A percentile compares a stretch with the other conserved stretches of the same genome.
Evolutionary conservation across 2,797 vertebrate genomes (phyloP).

Genomic region (Phoxinus dragarum): DNA sequence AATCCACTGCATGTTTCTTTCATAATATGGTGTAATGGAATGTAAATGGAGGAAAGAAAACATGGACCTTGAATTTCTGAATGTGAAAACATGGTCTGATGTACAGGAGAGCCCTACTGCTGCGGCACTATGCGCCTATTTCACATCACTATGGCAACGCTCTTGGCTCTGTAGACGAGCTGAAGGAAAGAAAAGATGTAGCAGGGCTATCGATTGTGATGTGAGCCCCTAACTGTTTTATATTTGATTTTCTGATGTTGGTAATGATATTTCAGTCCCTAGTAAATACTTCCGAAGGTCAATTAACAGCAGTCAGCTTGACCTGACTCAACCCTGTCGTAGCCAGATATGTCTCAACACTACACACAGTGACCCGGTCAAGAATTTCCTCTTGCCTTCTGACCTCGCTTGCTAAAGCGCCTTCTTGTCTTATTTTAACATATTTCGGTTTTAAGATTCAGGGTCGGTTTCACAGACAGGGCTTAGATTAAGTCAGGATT

Average conservation of each 20-base stretch:
- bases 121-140: conserved; percentile 73
- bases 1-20: conserved; percentile 10
- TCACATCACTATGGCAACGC: conserved; percentile 80
- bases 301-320: conserved; percentile 69
- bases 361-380: background rate
- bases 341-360: conserved; percentile 32
- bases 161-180: conserved; percentile 60
- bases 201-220: conserved; percentile 73
- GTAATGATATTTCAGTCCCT: conserved; percentile 71
- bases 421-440: background rate
- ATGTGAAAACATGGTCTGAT: conserved; percentile 52
- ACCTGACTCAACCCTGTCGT: conserved; percentile 45
- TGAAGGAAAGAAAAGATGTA: conserved; percentile 62
- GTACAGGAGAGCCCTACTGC: conserved; percentile 46
- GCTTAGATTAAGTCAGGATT: background rate
- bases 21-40: background rate
- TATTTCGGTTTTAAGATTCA: background rate
- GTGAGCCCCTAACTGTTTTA: conserved; percentile 74
- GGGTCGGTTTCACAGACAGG: background rate
- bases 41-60: conserved; percentile 21
- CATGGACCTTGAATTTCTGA: conserved; percentile 35
- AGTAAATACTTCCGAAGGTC: conserved; percentile 68
- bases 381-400: conserved; percentile 28
- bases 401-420: conserved; percentile 11
- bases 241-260: conserved; percentile 72